Evolutionary conservation across 1,140 invertebrate genomes (phyloP).

Genomic region (Cyclargus thomasi): DNA sequence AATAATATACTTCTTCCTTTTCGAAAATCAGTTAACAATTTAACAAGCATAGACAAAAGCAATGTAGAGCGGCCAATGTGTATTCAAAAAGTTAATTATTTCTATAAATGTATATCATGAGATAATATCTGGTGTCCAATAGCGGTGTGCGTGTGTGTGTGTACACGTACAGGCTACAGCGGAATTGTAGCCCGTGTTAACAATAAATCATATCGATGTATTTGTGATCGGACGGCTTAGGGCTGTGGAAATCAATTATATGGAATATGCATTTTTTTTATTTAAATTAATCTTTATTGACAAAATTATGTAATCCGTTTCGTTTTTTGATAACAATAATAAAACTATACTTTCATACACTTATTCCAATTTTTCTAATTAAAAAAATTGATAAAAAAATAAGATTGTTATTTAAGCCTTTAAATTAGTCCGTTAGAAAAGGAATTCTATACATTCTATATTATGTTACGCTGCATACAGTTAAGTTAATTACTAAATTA

Average conservation of each 20-base stretch:
- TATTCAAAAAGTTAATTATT: slow-evolving; percentile 8
- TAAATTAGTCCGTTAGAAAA: too few species aligned
- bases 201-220: slow-evolving; percentile 71
- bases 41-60: neutral
- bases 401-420: too few species aligned
- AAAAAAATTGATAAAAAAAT: too few species aligned
- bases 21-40: neutral
- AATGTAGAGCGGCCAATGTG: neutral
- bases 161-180: slow-evolving; percentile 51
- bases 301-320: too few species aligned
- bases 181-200: slow-evolving; percentile 56
- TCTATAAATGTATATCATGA: slow-evolving; percentile 11
- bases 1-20: neutral
- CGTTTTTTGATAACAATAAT: too few species aligned
- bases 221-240: slow-evolving; percentile 55
- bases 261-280: too few species aligned
- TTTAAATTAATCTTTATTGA: too few species aligned
- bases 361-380: too few species aligned
- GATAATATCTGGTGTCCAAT: slow-evolving; percentile 28
- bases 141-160: slow-evolving; percentile 38
- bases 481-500: too few species aligned
- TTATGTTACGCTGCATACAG: too few species aligned
- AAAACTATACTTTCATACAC: too few species aligned
- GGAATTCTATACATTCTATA: too few species aligned
- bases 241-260: slow-evolving; percentile 24